Percentiles rank a stretch among this genome's conserved stretches.
These are phyloP conservation scores for Rhopilema esculentum DNA, from an alignment of 30 jellyfish, hydroid and myxozoan genomes.

Conservation along the genomic window DNA sequence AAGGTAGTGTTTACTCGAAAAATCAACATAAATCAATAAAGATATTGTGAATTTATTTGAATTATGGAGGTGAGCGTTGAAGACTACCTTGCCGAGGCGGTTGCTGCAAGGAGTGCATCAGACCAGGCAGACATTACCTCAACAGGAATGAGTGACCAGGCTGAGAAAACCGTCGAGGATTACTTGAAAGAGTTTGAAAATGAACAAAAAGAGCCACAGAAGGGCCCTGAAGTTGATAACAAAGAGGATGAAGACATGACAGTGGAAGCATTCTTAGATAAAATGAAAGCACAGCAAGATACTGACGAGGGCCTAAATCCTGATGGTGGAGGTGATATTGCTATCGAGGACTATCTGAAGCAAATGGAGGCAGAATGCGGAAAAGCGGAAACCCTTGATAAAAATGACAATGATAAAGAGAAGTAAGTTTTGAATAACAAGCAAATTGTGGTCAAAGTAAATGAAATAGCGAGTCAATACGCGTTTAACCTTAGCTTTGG, in stretches of 20 bases:
- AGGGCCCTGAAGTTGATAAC: background rate
- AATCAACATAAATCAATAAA: background rate
- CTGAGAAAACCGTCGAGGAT: conserved; percentile 42
- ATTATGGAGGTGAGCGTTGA: conserved; percentile 40
- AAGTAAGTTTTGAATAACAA: conserved; percentile 14
- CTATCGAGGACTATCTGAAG: conserved; percentile 60
- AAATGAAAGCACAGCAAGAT: conserved; percentile 18
- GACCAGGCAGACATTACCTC: background rate
- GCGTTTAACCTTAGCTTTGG: background rate
- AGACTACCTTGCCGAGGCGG: conserved; percentile 55
- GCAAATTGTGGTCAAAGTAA: background rate
- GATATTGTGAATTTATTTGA: background rate
- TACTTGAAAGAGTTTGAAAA: conserved; percentile 35
- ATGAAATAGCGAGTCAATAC: background rate
- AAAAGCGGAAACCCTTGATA: background rate
- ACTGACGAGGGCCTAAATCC: conserved; percentile 42
- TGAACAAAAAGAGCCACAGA: conserved; percentile 12
- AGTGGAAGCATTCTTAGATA: conserved; percentile 58
- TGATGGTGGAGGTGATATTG: conserved; percentile 29
- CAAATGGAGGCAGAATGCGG: conserved; percentile 50
- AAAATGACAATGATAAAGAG: background rate
- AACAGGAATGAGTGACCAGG: conserved; percentile 19
- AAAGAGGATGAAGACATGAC: conserved; percentile 19
- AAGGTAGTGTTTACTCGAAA: background rate
- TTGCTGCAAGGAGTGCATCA: conserved; percentile 11